Base-by-base conservation (phyloP, 2,797 vertebrate genomes). In the Smutsia temminckii region DNA sequence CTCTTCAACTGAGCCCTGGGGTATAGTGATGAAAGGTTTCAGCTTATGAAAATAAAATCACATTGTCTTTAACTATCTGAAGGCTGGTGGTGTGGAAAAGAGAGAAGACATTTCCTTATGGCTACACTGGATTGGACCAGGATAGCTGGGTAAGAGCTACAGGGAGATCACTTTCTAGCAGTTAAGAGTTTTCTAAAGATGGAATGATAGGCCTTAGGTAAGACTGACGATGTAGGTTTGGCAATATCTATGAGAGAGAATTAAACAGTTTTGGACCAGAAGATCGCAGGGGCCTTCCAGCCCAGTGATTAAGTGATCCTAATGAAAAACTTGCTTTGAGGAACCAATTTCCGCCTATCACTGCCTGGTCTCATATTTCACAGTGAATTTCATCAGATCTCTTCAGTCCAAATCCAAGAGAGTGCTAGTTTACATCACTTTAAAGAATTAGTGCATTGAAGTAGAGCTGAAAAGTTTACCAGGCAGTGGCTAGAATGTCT, bases 11-110 rank as follows among this genome's bases (percentile, higher is more conserved):
- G 64, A 71, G 32, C 66, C 29, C 51, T 66, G 59, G n/a, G 32
- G 6, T 79, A 53, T 29, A 53, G 0, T 40, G 66, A 93, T 75
- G n/a, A 85, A 94, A 96, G 71, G 61, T 37, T 80, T 34, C 55
- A 91, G 59, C 53, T 88, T 63, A 49, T 87, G 46, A 80, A 94
- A 95, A 90, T 85, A 61, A 92, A 79, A 87, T 79, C 64, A 75
- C 37, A 27, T 46, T 49, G 61, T 49, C 64, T 83, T 92, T 74
- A 66, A 84, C 83, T 37, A 68, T 42, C 18, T 51, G 42, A 89
- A 95, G 20, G 25, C 9, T 16, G 23, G 17, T 89, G 14, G 42
- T 21, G 12, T n/a, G 55, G 29, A 81, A 77, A 20, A 86, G 14
- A 91, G 40, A 89, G 6, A 27, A 89, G 59, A 40, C 21, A 66